Evolutionary conservation across 2,113 vertebrate genomes (phyloP), one percentile per base, ranked within the genome.

Genomic region (Thunnus maccoyii): DNA sequence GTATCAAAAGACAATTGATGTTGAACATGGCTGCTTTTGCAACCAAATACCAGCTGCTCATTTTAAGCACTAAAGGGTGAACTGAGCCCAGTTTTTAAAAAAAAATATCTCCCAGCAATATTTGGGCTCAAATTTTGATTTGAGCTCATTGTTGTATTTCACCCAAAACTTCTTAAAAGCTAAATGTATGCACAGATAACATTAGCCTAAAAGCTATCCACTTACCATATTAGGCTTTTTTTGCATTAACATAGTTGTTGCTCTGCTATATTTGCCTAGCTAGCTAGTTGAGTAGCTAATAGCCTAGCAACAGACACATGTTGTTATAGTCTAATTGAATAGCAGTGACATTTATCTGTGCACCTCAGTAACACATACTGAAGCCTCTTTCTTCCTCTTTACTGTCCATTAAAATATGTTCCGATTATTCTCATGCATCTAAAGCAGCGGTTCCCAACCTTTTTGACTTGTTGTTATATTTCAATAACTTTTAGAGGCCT

Each of bases 1-100:
- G 25, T 0, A 57, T 71, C 41, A 65, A 71, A 62, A 75, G 71
- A 78, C 75, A 76, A 66, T 76, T 82, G 65, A 80, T 36, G 72
- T 20, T 70, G 48, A 76, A 62, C 76, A 36, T 69, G 84, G 78
- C 58, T 81, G 86, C 47, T 56, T 84, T 78, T 56, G 60, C 50
- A 72, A 51, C 78, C 48, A 67, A 69, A 76, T 5, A 68, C 72
- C 86, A 85, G 74, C 70, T 82, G 82, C 61, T 72, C 20, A 22
- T 51, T 72, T 58, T 69, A 65, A 44, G 72, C 72, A 77, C 44
- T 63, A 63, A 80, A 62, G 64, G 18, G 48, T 62, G 54, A 62
- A 61, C 36, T 16, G 47, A 44, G 67, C 46, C 14, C 22, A 63
- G 50, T 50, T 22, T 22, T 22, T 22, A 22, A 22, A 22, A 22